A percentile compares a stretch with the other conserved stretches of the same genome.
Evolutionary conservation across 2,888 invertebrate species (phyloP).

Genomic region (Allolobophora icterica): DNA sequence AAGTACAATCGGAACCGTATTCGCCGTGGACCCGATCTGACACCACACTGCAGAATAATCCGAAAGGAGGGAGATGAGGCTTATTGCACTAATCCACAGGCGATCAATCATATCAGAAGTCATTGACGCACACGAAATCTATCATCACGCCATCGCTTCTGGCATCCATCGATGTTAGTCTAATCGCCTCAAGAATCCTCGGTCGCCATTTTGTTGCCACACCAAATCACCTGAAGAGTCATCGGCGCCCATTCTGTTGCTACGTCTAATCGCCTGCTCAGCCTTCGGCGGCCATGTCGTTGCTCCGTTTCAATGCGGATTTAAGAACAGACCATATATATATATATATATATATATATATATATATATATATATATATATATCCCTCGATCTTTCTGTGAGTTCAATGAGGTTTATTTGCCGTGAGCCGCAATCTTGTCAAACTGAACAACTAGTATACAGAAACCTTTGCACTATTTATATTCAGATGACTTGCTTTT

Average conservation of each 20-base stretch:
- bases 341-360: no score
- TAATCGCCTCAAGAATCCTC: neutral
- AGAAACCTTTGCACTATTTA: neutral
- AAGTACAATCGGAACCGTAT: neutral
- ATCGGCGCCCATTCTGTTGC: neutral
- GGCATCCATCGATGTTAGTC: neutral
- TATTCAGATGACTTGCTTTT: neutral
- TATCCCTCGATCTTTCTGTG: neutral
- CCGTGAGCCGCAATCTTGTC: neutral
- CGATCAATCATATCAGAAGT: constrained; percentile 12
- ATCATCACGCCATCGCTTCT: neutral
- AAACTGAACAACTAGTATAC: neutral
- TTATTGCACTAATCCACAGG: neutral
- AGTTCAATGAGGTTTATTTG: neutral
- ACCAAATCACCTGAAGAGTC: neutral
- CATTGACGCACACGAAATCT: constrained; percentile 14
- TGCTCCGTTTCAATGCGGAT: neutral
- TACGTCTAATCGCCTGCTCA: neutral
- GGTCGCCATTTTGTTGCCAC: no score
- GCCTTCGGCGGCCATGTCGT: neutral
- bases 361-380: no score
- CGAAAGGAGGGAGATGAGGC: neutral
- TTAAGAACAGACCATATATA: neutral
- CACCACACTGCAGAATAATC: neutral
- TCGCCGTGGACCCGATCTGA: neutral